Conservation (phyloP, 2,797 vertebrate genomes). For the Chaenodraco wilsoni region DNA sequence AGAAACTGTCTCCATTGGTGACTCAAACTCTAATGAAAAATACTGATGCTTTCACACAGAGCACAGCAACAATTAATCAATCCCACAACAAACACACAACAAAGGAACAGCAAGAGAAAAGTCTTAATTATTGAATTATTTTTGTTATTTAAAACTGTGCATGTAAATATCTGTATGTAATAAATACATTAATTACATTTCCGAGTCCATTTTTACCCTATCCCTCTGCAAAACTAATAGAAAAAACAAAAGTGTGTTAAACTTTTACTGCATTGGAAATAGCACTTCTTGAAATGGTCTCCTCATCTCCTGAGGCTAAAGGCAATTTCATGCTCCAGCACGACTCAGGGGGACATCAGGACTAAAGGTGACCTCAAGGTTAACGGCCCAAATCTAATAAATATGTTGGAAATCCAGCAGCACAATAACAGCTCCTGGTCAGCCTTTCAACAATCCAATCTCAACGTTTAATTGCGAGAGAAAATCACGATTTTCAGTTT, state of each 20-base stretch:
- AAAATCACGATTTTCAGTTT: slow-evolving; percentile 8
- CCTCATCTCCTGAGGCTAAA: slow-evolving; percentile 67
- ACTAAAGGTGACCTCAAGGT: slow-evolving; percentile 74
- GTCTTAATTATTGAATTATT: no score
- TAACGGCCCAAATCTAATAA: slow-evolving; percentile 61
- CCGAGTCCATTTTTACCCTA: slow-evolving; percentile 31
- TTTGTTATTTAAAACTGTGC: neutral
- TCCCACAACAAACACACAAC: slow-evolving; percentile 1
- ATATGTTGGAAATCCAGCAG: slow-evolving; percentile 47
- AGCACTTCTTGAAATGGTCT: slow-evolving; percentile 51
- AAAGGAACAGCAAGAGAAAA: slow-evolving; percentile 6
- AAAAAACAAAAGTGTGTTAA: slow-evolving; percentile 31
- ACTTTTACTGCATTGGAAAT: slow-evolving; percentile 45
- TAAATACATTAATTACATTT: slow-evolving; percentile 36
- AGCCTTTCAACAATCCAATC: slow-evolving; percentile 24
- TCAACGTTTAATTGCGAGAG: slow-evolving; percentile 15
- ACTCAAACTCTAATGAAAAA: slow-evolving; percentile 32
- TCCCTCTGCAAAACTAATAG: slow-evolving; percentile 40
- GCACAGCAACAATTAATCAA: slow-evolving; percentile 54
- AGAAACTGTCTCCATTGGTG: slow-evolving; percentile 48
- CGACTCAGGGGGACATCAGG: slow-evolving; percentile 51
- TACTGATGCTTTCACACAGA: slow-evolving; percentile 35
- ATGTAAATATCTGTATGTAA: slow-evolving; percentile 26
- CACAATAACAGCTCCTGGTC: slow-evolving; percentile 39
- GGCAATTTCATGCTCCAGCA: slow-evolving; percentile 80